phyloP scores from a whole-genome alignment of 92 coral and sea anemone species.

The Palythoa grandiflora region DNA sequence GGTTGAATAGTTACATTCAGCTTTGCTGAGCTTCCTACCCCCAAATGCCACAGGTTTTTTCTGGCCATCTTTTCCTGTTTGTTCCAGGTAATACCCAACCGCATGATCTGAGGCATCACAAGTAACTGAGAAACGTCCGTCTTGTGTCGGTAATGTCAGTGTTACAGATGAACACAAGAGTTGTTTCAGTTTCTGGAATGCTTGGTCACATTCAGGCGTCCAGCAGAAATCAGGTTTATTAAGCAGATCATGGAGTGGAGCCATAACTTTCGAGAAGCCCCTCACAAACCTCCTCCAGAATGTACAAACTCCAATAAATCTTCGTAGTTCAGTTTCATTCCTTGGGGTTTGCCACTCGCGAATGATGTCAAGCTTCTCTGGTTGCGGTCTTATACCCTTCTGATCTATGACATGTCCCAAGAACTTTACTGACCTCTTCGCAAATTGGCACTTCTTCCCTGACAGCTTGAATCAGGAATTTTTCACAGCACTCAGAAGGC shows the following conservation, averaged over 20 bases:
- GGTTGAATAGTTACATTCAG: no score
- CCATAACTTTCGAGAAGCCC: slow-evolving; percentile 59
- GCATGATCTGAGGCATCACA: slow-evolving; percentile 67
- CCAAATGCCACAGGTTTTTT: slow-evolving; percentile 54
- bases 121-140: slow-evolving; percentile 53
- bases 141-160: slow-evolving; percentile 49
- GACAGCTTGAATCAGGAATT: no score
- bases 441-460: slow-evolving; percentile 68
- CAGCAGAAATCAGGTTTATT: slow-evolving; percentile 63
- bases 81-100: slow-evolving; percentile 57
- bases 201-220: slow-evolving; percentile 62
- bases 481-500: no score
- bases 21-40: slow-evolving; percentile 29
- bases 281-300: slow-evolving; percentile 70
- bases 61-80: slow-evolving; percentile 17
- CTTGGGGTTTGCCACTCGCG: slow-evolving; percentile 55
- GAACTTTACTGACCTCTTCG: slow-evolving; percentile 54
- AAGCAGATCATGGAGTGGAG: slow-evolving; percentile 61
- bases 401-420: slow-evolving; percentile 65
- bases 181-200: slow-evolving; percentile 38
- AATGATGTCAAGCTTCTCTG: slow-evolving; percentile 66
- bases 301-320: slow-evolving; percentile 65
- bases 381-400: slow-evolving; percentile 59
- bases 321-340: slow-evolving; percentile 56
- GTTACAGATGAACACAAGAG: slow-evolving; percentile 59